Evolutionary conservation across 2,113 vertebrate genomes (phyloP).

Genomic region (Oncorhynchus gorbuscha): DNA sequence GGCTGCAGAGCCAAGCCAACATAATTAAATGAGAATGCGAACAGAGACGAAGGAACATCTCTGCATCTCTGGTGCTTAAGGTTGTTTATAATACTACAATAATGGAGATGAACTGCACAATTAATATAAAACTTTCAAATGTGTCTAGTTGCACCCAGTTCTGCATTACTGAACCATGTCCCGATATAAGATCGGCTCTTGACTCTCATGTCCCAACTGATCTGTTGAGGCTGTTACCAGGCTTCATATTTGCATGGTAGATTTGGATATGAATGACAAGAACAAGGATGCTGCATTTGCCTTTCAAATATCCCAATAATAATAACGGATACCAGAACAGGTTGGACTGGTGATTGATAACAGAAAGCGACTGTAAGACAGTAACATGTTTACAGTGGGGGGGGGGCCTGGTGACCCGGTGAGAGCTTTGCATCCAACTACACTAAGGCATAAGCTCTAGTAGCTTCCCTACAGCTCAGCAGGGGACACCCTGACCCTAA

Average conservation of each 20-base stretch:
- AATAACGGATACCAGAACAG: neutral
- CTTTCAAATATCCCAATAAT: neutral
- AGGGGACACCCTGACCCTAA: neutral
- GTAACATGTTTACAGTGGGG: neutral
- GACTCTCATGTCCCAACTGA: neutral
- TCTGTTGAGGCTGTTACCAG: neutral
- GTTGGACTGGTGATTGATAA: neutral
- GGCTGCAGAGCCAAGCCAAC: too few species aligned
- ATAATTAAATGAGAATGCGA: neutral
- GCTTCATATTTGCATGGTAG: neutral
- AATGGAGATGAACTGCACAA: neutral
- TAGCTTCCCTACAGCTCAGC: neutral
- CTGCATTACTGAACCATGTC: neutral
- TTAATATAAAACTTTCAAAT: too few species aligned
- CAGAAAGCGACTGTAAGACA: neutral
- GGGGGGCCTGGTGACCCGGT: neutral
- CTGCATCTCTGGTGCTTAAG: neutral
- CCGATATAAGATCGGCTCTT: neutral
- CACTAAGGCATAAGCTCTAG: neutral
- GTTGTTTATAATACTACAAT: neutral
- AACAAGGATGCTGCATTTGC: neutral
- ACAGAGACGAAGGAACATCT: neutral
- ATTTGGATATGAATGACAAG: neutral
- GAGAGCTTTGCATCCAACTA: conserved; percentile 5
- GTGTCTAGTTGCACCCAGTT: too few species aligned